Evolutionary conservation across 2,888 invertebrate species (phyloP), one percentile per base, ranked within the genome.

Genomic region (Acanthopleura granulata): DNA sequence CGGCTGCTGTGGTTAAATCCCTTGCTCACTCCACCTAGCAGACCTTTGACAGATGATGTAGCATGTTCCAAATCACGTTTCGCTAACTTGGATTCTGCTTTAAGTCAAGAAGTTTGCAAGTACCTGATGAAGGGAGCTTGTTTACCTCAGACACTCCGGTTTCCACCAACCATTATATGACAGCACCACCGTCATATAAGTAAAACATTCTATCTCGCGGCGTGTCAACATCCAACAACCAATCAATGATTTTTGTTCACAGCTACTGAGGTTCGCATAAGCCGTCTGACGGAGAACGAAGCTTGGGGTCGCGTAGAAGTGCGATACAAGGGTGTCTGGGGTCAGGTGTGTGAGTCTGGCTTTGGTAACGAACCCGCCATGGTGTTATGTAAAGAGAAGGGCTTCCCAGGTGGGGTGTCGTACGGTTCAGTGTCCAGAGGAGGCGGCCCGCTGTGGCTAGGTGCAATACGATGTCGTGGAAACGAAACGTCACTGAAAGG

Each of bases 191-290:
- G n/a, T n/a, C n/a, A n/a, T n/a, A n/a, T n/a, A n/a, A n/a, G n/a
- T n/a, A n/a, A n/a, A n/a, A n/a, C n/a, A n/a, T n/a, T n/a, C n/a
- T n/a, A n/a, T n/a, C n/a, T n/a, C n/a, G n/a, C n/a, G n/a, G n/a
- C n/a, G n/a, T n/a, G n/a, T n/a, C n/a, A n/a, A n/a, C n/a, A n/a
- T 51, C 18, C 18, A 18, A 51, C 51, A 51, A 51, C 51, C 18
- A n/a, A n/a, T n/a, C n/a, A n/a, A n/a, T n/a, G n/a, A n/a, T n/a
- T n/a, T n/a, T 22, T 57, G 57, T 25, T 76, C 76, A 62, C 78
- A 84, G 84, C 78, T 14, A 82, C 83, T 76, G 79, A 74, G 30
- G 79, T 82, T 18, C 73, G 80, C 16, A 77, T 82, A 15, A 76
- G 77, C 11, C 75, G 80, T 70, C 77, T 74, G 12, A 75, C 75